phyloP scores from a whole-genome alignment of 1,140 invertebrate genomes.

The Drosophila leontia region DNA sequence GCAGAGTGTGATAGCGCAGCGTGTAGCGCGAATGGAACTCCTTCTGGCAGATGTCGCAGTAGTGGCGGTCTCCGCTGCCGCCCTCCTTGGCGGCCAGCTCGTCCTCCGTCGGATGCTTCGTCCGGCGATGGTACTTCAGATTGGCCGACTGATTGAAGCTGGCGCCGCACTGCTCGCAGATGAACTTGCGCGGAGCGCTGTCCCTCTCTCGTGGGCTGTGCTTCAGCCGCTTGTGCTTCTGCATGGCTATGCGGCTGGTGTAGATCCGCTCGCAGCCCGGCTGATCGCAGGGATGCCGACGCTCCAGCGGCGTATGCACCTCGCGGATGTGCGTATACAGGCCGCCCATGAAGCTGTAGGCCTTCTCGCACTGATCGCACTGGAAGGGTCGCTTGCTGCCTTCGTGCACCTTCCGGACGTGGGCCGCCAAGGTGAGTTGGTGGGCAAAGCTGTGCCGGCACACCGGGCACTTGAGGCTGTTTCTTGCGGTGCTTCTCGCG shows the following conservation, averaged over 20 bases:
- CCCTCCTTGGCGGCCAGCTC: slow-evolving; percentile 53
- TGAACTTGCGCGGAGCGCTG: slow-evolving; percentile 41
- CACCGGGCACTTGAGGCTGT: slow-evolving; percentile 66
- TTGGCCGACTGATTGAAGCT: slow-evolving; percentile 78
- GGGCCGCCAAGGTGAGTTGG: slow-evolving; percentile 66
- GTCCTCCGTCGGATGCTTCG: slow-evolving; percentile 78
- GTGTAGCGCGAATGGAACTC: slow-evolving; percentile 80
- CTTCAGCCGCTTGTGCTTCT: slow-evolving; percentile 75
- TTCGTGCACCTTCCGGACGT: slow-evolving; percentile 78
- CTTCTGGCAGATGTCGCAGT: slow-evolving; percentile 70
- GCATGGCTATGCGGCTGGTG: slow-evolving; percentile 73
- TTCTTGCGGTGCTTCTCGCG: slow-evolving; percentile 40
- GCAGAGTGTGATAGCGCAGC: slow-evolving; percentile 71
- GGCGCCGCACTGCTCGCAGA: slow-evolving; percentile 77
- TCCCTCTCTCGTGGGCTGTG: slow-evolving; percentile 34
- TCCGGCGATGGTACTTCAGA: slow-evolving; percentile 70
- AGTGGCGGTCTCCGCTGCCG: slow-evolving; percentile 42
- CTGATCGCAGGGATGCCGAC: slow-evolving; percentile 65
- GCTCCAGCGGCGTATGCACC: slow-evolving; percentile 58
- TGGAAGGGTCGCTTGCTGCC: slow-evolving; percentile 72
- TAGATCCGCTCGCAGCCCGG: slow-evolving; percentile 69
- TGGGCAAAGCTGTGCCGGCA: slow-evolving; percentile 73
- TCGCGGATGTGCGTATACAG: slow-evolving; percentile 79
- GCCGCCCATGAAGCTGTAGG: slow-evolving; percentile 78
- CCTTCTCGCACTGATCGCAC: slow-evolving; percentile 76